Evolutionary conservation across 1,140 invertebrate species (phyloP), one percentile per base, ranked within the genome.

Genomic region (Geopemphigus sp.): DNA sequence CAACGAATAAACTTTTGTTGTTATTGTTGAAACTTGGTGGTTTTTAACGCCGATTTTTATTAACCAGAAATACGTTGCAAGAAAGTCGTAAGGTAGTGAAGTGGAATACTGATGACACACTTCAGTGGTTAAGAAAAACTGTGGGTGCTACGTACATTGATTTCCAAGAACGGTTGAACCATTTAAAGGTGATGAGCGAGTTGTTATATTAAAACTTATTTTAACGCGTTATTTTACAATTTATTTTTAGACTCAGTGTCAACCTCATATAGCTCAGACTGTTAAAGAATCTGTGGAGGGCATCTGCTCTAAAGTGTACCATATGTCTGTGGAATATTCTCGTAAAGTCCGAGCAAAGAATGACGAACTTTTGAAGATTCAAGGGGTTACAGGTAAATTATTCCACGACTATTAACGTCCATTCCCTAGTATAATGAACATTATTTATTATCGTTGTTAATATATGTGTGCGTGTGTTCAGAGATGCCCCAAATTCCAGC

Each of bases 31-130:
- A 39, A 39, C 3, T 8, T 39, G 3, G 8, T 39, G 32, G 26
- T 24, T 61, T 39, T 19, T 64, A n/a, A n/a, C n/a, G n/a, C n/a
- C n/a, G 29, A 2, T 10, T 22, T 64, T 19, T 83, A n/a, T n/a
- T n/a, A n/a, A n/a, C 57, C 82, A 90, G 94, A 82, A 94, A 94
- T 85, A 93, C 94, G 1, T 92, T 94, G n/a, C 90, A 95, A 1
- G 95, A 98, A 84, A 96, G 95, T 84, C 88, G 97, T 81, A 98
- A 98, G 87, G 93, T 98, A 10, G 96, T 99, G 0, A 98, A 98
- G 86, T 98, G 96, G 96, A 97, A 98, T 88, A 96, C 95, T 0
- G 96, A 98, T 84, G 96, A 98, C 83, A 98, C 95, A 3, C 98
- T 98, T 86, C 92, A 94, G 82, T 98, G 96, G 96, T 85, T 99